Base-by-base conservation (phyloP, 37 sponge, comb jelly and placozoan species). In the Oopsacas minuta region DNA sequence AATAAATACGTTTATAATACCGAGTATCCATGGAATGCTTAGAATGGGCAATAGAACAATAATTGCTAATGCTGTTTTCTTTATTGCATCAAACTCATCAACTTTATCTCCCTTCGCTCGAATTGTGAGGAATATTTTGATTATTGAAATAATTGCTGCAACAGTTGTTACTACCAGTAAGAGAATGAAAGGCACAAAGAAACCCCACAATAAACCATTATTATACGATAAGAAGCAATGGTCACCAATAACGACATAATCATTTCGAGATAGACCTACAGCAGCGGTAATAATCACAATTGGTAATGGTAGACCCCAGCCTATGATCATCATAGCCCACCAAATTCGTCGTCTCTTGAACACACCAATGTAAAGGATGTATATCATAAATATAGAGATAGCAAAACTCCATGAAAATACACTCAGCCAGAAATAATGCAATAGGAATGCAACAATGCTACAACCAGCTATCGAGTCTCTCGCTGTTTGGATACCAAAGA, bases 361-460 rank as follows among this genome's bases (percentile, higher is more conserved):
- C 22, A 83, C 23, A 28, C 84, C 42, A 83, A 37, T 12, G 3
- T 83, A 38, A 1, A 37, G 46, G 39, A 83, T 3, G 39, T 83
- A 38, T n/a, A 38, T 39, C 84, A 83, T 38, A 38, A 38, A 83
- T 23, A 38, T 39, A 25, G 84, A 37, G 32, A 38, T 83, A 22
- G 42, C 22, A 38, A 82, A 38, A 82, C 83, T 38, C 38, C 38
- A 82, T 82, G 83, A 82, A 82, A 82, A 37, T 22, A 82, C 39
- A 82, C 39, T 82, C 83, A 82, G 36, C 39, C 83, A 82, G 37
- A 17, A 28, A 38, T 36, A 82, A 36, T 37, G 83, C 83, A 36
- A 17, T 23, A 82, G 37, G 22, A 82, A 32, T 7, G 22, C 83
- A 5, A 82, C 75, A 25, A 61, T 61, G 28, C 75, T 20, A n/a